Evolutionary conservation across 2,888 invertebrate genomes (phyloP), one percentile per base, ranked within the genome.

Genomic region (Steinernema hermaphroditum): DNA sequence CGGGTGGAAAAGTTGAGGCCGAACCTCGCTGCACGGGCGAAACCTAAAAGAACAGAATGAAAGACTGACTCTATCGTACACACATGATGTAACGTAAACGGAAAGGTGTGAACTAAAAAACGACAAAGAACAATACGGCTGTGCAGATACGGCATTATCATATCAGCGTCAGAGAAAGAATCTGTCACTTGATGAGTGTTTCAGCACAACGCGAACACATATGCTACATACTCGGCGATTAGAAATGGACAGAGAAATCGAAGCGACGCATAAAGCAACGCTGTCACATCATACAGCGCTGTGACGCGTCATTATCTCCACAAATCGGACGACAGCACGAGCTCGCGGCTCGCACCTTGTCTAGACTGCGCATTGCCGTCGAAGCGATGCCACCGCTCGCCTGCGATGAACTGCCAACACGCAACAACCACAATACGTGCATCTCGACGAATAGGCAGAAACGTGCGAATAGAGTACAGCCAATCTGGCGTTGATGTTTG

Each of bases 21-120:
- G 24, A 50, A 6, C 50, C 50, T 19, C 12, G 50, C 50, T 1
- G 50, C 12, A 22, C 50, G 50, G 24, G 19, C 50, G 19, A 50
- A 50, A 24, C 50, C 50, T 50, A 22, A 50, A 50, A 50, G 12
- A 12, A 24, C 12, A 22, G 19, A 24, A 22, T 12, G 50, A 22
- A 22, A 50, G 24, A 9, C 22, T 22, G 19, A 16, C 12, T 19
- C 22, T 19, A 22, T 50, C 50, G 24, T 22, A 9, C 24, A 22
- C 24, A 50, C 50, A 24, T 50, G 19, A 22, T 62, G 62, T 32
- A 34, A n/a, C n/a, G n/a, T 62, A 62, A 62, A 32, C 62, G 6
- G 62, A 62, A 27, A 62, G 62, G 62, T 62, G 62, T 27, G 62
- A 62, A 62, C 32, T 62, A 32, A 62, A 62, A 62, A 62, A 62